Evolutionary conservation across 2,797 vertebrate species (phyloP).

Genomic region (Manis crassicaudata): DNA sequence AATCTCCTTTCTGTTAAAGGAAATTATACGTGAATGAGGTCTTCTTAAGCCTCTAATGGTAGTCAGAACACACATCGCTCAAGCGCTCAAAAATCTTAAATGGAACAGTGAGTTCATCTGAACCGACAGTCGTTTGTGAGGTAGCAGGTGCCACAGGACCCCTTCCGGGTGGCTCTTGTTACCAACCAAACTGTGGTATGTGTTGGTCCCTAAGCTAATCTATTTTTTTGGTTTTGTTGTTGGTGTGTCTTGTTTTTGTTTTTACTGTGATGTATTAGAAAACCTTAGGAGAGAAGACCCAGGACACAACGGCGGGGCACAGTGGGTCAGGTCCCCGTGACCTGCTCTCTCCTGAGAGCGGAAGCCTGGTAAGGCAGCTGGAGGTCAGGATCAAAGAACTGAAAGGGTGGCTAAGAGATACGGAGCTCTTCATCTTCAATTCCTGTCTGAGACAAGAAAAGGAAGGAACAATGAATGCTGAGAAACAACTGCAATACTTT

Average conservation of each 20-base stretch:
- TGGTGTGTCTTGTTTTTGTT: conserved; percentile 37
- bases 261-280: conserved; percentile 87
- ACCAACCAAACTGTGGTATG: conserved; percentile 59
- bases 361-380: conserved; percentile 94
- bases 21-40: conserved; percentile 23
- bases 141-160: conserved; percentile 13
- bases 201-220: conserved; percentile 81
- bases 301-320: conserved; percentile 84
- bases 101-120: conserved; percentile 53
- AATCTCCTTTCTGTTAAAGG: conserved; percentile 69
- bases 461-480: conserved; percentile 87
- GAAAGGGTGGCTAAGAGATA: conserved; percentile 97
- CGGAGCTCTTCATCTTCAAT: conserved; percentile 99
- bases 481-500: conserved; percentile 90
- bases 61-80: conserved; percentile 19
- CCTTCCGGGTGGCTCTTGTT: conserved; percentile 68
- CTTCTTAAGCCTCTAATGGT: conserved; percentile 1
- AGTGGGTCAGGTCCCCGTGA: conserved; percentile 87
- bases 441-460: conserved; percentile 93
- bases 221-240: conserved; percentile 61
- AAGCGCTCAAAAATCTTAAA: conserved; percentile 51
- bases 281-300: conserved; percentile 90
- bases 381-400: conserved; percentile 97
- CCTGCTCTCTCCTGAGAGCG: conserved; percentile 94
- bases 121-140: conserved; percentile 61